Conservation (phyloP, 1,140 invertebrate genomes). For the Sitophilus oryzae region DNA sequence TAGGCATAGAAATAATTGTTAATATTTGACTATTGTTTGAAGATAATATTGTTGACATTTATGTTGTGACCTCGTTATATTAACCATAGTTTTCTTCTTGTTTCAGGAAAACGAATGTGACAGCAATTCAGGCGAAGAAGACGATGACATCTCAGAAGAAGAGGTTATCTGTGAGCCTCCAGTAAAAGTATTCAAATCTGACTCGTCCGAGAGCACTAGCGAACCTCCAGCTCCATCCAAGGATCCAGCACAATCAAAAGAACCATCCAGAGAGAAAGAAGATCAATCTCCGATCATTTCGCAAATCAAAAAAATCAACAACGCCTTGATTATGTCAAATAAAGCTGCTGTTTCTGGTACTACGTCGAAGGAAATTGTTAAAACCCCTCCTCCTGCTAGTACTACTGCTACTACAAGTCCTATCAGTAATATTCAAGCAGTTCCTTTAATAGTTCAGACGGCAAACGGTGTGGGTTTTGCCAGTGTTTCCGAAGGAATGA, state of each 20-base stretch:
- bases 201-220: background rate
- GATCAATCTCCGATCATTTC: slow-evolving; percentile 13
- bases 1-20: too few species aligned
- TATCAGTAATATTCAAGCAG: slow-evolving; percentile 11
- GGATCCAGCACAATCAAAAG: background rate
- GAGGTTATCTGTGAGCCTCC: slow-evolving; percentile 15
- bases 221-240: background rate
- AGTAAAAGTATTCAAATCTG: slow-evolving; percentile 4
- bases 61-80: too few species aligned
- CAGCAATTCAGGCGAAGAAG: background rate
- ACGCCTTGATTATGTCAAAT: slow-evolving; percentile 19
- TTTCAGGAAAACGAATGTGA: slow-evolving; percentile 15
- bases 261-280: background rate
- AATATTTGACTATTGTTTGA: too few species aligned
- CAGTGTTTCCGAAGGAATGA: slow-evolving; percentile 24
- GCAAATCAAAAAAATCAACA: slow-evolving; percentile 19
- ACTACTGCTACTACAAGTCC: background rate
- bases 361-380: background rate
- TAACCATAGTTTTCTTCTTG: too few species aligned
- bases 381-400: background rate
- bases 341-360: slow-evolving; percentile 6
- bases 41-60: too few species aligned
- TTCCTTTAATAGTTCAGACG: slow-evolving; percentile 24
- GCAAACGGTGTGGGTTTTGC: slow-evolving; percentile 21
- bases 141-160: slow-evolving; percentile 11